Percentiles rank a stretch among this genome's conserved stretches.
phyloP scores from a whole-genome alignment of 2,797 vertebrate species.

The Lutjanus campechanus region DNA sequence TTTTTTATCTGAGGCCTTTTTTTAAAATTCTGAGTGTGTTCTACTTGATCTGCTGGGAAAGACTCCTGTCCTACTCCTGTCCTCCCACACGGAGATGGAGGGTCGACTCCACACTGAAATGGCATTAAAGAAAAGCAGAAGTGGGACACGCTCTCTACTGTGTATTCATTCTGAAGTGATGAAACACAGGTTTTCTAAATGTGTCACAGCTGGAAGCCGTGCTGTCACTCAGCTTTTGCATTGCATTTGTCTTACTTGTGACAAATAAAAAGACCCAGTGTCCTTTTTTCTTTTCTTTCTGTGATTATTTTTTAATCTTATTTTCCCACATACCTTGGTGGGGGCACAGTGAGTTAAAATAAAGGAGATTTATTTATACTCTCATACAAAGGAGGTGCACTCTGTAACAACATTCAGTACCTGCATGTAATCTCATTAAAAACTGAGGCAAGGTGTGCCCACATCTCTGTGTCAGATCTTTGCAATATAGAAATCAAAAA shows the following conservation, averaged over 20 bases:
- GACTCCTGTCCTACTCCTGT: conserved; percentile 26
- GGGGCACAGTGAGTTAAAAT: background rate
- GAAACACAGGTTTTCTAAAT: conserved; percentile 39
- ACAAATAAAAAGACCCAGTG: background rate
- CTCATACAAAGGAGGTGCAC: background rate
- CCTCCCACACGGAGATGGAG: conserved; percentile 37
- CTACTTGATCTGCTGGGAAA: conserved; percentile 18
- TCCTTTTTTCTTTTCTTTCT: background rate
- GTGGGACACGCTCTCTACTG: conserved; percentile 24
- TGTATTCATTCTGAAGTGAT: conserved; percentile 35
- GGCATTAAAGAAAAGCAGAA: conserved; percentile 30
- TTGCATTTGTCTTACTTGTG: conserved; percentile 8
- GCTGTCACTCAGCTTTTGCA: conserved; percentile 13
- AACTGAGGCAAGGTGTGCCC: background rate
- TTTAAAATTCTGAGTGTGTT: conserved; percentile 8
- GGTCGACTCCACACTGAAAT: conserved; percentile 13
- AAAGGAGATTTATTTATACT: background rate
- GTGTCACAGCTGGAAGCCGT: conserved; percentile 31
- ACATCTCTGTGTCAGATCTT: background rate
- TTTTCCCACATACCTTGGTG: background rate
- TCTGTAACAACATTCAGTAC: background rate
- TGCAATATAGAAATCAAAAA: background rate
- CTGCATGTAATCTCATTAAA: background rate
- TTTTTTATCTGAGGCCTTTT: background rate
- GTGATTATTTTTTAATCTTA: background rate